Percentiles rank a stretch among this genome's conserved stretches.
Evolutionary conservation across 1,140 invertebrate genomes (phyloP).

Genomic region (Aphelenchoides fujianensis): DNA sequence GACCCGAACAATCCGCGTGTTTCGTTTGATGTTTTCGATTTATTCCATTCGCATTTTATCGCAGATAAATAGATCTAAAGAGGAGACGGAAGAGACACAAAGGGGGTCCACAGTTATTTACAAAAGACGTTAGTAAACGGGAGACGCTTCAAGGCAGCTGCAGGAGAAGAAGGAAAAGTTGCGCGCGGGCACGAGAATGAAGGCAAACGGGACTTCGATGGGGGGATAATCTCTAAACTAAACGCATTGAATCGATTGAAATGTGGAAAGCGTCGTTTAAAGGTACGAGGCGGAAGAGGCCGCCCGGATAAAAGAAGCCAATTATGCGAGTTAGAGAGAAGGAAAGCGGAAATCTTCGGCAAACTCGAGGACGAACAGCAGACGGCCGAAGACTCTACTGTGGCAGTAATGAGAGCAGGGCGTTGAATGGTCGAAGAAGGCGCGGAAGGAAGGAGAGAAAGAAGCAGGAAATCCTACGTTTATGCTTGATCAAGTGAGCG

Average conservation of each 20-base stretch:
- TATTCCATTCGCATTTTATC: too few species aligned
- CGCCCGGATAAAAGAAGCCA: background rate
- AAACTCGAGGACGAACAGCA: too few species aligned
- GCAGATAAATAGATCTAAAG: too few species aligned
- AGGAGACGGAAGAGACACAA: too few species aligned
- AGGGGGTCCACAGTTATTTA: too few species aligned
- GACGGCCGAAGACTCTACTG: background rate
- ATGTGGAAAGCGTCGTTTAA: background rate
- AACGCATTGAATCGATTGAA: background rate
- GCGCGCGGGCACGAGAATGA: background rate
- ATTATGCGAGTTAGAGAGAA: too few species aligned
- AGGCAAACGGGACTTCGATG: background rate
- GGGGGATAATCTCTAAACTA: background rate
- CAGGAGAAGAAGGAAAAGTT: background rate
- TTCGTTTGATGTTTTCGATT: too few species aligned
- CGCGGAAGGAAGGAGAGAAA: background rate
- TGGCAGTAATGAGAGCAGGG: too few species aligned
- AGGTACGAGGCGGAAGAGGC: background rate
- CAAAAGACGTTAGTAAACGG: conserved; percentile 1
- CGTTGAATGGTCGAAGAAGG: too few species aligned
- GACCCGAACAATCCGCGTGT: too few species aligned
- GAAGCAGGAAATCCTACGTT: background rate
- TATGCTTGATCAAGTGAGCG: conserved; percentile 2
- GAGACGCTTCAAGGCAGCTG: conserved; percentile 1
- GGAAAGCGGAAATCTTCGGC: too few species aligned